Base-by-base conservation (phyloP, 2,113 vertebrate genomes). In the Semnornis frantzii region DNA sequence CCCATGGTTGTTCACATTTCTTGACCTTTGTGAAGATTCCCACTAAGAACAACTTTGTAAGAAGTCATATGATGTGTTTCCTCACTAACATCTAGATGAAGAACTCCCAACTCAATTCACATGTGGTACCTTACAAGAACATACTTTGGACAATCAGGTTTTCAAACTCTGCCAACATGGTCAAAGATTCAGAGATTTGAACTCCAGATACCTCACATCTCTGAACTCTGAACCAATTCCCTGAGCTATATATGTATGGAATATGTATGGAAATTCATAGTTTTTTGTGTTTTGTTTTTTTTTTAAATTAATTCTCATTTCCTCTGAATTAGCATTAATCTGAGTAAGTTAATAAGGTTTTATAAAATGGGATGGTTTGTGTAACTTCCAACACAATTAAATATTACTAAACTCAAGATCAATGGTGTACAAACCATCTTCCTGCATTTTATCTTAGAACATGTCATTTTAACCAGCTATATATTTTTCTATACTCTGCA, bases 351-450 rank as follows among this genome's bases (percentile, higher is more conserved):
- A 95, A 91, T 78, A 93, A 58, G 44, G 25, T 48, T 86, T 80
- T 39, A 76, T 78, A 62, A 95, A 94, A 95, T 70, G 4, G 57
- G 68, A 34, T 89, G 80, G 73, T 73, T 94, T 86, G 90, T 89
- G 79, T 95, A 96, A 92, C 92, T 76, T 82, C 68, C 92, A 97
- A 89, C 46, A 89, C 85, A 96, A 95, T 94, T 95, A 95, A 97
- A 96, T 91, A 92, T 91, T 95, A 97, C 96, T 89, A 86, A 95
- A 86, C 58, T 95, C 64, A 84, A 89, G 82, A 96, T 88, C 90
- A 95, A 88, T 85, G 74, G 28, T 90, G 76, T 95, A 96, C 86
- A 93, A 92, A 95, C 92, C 0, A 0, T 71, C 84, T 85, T 85
- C 62, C 84, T 89, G 82, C 92, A 82, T 96, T 88, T 89, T 48